Evolutionary conservation across 2,888 invertebrate genomes (phyloP).

Genomic region (Nomada hirtipes): DNA sequence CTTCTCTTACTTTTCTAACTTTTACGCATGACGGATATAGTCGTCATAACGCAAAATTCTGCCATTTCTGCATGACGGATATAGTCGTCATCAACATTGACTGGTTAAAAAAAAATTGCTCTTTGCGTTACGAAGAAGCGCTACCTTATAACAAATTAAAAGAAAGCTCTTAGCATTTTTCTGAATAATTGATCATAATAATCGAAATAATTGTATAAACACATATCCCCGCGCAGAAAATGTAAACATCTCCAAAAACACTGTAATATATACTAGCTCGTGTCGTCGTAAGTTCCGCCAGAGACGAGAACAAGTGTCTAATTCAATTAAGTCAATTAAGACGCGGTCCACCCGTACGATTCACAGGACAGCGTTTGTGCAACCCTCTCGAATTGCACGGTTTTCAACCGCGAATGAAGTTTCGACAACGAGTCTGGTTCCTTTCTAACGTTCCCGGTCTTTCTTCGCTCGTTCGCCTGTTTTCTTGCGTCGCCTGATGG

Average conservation of each 20-base stretch:
- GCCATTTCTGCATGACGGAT: too few species aligned
- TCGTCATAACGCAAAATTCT: too few species aligned
- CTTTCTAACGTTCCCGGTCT: neutral
- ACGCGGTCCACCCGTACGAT: conserved; percentile 38
- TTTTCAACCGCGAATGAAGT: conserved; percentile 7
- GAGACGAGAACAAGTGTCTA: conserved; percentile 39
- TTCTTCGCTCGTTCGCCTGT: conserved; percentile 9
- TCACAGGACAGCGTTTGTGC: conserved; percentile 1
- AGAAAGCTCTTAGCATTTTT: too few species aligned
- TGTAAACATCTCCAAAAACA: conserved; percentile 43
- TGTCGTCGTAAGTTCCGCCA: conserved; percentile 7
- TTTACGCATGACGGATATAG: too few species aligned
- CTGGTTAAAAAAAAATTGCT: too few species aligned
- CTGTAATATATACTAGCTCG: neutral
- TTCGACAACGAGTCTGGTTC: neutral
- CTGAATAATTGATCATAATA: too few species aligned
- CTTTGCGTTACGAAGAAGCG: too few species aligned
- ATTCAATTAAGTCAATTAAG: conserved; percentile 68
- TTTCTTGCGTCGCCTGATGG: conserved; percentile 56
- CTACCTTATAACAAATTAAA: too few species aligned
- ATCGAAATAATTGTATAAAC: conserved; percentile 28
- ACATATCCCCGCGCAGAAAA: conserved; percentile 22
- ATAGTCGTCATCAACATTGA: too few species aligned
- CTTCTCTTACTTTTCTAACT: too few species aligned
- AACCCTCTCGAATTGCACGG: conserved; percentile 6